Base-by-base conservation (phyloP, 2,113 vertebrate genomes). In the Macrotus californicus region DNA sequence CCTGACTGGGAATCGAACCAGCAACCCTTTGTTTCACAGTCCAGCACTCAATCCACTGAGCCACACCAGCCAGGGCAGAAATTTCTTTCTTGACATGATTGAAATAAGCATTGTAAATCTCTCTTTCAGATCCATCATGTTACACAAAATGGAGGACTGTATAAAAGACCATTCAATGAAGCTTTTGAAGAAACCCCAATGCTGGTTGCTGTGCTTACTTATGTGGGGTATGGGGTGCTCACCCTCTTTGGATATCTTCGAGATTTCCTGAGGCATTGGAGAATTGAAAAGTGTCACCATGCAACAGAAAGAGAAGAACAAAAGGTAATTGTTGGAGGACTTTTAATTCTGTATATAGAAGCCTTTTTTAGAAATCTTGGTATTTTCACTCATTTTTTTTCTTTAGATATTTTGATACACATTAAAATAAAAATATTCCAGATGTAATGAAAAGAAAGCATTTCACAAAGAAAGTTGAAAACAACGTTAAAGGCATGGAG, bases 201-300 rank as follows among this genome's bases (percentile, higher is more conserved):
- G 94, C 98, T 99, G 96, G 99, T 99, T 95, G 99, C 99, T 7
- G 99, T 99, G 94, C 98, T 99, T 96, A 99, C 99, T 26, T 99
- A 99, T 1, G 99, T 99, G 98, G 99, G 99, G 31, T 99, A 99
- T 1, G 99, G 99, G 76, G 99, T 99, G 83, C 99, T 99, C 93
- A 99, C 99, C 72, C 98, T 99, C 95, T 99, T 99, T 59, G 99
- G 99, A 26, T 99, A 99, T 97, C 98, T 99, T 97, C 98, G 99
- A 88, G 99, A 99, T 98, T 99, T 99, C 98, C 98, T 99, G 93
- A 98, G 99, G 61, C 97, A 99, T 39, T 99, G 99, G 99, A 99
- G 99, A 98, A 99, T 99, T 69, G 99, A 99, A 97, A 99, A 99
- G 93, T 99, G 99, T 97, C 98, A 99, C 82, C 98, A 99, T 97